These are phyloP conservation scores for Eueremaeus valkanovi DNA, from an alignment of 2,888 invertebrate species.

Conservation along the genomic window DNA sequence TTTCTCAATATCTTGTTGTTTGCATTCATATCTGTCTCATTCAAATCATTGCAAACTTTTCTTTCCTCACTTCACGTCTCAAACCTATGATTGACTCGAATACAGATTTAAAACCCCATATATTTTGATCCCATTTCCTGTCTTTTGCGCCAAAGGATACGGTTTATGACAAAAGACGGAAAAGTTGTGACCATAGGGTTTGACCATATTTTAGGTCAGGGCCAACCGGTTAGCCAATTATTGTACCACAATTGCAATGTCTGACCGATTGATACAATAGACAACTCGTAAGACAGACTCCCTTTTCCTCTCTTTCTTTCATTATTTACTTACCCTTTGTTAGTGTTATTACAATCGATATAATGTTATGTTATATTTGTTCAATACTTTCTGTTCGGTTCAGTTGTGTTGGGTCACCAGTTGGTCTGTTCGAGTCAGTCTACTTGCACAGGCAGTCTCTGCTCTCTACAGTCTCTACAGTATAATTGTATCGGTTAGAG, in stretches of 20 bases:
- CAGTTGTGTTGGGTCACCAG: no score
- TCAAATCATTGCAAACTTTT: background rate
- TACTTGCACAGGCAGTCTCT: no score
- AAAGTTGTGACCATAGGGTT: constrained; percentile 19
- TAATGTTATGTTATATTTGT: constrained; percentile 11
- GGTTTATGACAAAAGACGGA: background rate
- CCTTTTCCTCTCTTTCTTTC: constrained; percentile 2
- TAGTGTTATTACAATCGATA: constrained; percentile 1
- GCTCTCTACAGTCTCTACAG: no score
- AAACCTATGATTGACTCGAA: no score
- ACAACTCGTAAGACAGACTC: background rate
- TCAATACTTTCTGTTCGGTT: no score
- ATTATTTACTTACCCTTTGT: background rate
- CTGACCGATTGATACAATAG: background rate
- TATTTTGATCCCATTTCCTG: background rate
- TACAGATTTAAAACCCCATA: no score
- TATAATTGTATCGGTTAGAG: no score
- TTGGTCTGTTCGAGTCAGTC: no score
- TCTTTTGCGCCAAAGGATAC: background rate
- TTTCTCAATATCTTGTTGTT: background rate
- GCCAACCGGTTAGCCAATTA: constrained; percentile 2
- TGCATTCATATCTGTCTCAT: background rate
- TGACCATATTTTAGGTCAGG: constrained; percentile 12
- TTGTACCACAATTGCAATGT: background rate
- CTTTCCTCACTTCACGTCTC: no score